phyloP scores from a whole-genome alignment of 2,888 invertebrate genomes.

The Tiliacea citrago region DNA sequence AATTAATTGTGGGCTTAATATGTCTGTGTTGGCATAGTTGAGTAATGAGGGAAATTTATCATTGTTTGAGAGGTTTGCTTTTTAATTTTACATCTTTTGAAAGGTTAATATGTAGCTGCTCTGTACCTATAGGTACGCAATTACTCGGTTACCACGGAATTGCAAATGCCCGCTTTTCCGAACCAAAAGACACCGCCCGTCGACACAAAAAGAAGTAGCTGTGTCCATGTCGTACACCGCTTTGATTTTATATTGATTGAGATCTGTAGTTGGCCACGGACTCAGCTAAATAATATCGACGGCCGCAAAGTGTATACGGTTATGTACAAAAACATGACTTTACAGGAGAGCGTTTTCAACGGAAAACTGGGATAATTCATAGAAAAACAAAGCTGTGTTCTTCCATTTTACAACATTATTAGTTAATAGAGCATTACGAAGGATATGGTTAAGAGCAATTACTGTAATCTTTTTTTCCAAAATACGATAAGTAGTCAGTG shows the following conservation, averaged over 20 bases:
- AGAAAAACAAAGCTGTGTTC: too few relatives aligned
- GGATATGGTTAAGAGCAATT: too few relatives aligned
- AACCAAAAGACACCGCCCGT: background rate
- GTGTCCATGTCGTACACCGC: background rate
- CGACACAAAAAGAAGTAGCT: background rate
- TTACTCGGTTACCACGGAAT: background rate
- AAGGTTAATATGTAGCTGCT: background rate
- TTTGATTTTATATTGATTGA: background rate
- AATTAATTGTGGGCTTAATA: conserved; percentile 55
- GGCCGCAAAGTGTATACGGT: too few relatives aligned
- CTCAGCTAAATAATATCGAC: background rate
- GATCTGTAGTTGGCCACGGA: too few relatives aligned
- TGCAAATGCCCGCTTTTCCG: too few relatives aligned
- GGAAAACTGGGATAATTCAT: too few relatives aligned
- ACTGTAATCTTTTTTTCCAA: too few relatives aligned
- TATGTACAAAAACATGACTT: too few relatives aligned
- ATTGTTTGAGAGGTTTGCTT: conserved; percentile 9
- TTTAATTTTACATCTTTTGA: background rate
- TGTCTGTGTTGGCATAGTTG: conserved; percentile 33
- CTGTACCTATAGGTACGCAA: background rate
- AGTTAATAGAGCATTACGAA: too few relatives aligned
- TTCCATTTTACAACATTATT: too few relatives aligned
- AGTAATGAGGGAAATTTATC: conserved; percentile 35
- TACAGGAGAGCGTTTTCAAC: too few relatives aligned
- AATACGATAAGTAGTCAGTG: too few relatives aligned